Evolutionary conservation across 1,140 invertebrate genomes (phyloP).

Genomic region (Stegodyphus mimosarum): DNA sequence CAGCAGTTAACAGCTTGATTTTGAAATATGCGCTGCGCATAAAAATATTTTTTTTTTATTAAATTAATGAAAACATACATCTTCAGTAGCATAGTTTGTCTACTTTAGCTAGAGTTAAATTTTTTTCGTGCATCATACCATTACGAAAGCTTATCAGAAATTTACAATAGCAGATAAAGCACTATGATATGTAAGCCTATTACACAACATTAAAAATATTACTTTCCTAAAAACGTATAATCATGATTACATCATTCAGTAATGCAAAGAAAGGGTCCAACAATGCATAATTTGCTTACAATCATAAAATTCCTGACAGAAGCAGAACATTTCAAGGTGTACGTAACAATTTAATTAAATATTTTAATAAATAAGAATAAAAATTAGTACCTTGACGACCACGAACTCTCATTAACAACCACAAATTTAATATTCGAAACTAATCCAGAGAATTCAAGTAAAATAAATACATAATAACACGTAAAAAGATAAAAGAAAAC

Average conservation of each 20-base stretch:
- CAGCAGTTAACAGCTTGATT: too few species aligned
- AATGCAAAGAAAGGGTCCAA: not conserved
- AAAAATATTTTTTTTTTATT: too few species aligned
- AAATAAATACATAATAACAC: slow-evolving; percentile 12
- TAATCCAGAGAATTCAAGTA: slow-evolving; percentile 29
- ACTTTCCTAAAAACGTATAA: not conserved
- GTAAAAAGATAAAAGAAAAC: slow-evolving; percentile 53
- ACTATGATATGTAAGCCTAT: not conserved
- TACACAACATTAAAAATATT: not conserved
- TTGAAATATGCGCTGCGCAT: too few species aligned
- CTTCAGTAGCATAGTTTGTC: too few species aligned
- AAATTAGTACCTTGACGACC: slow-evolving; percentile 22
- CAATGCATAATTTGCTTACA: not conserved
- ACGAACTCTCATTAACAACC: slow-evolving; percentile 10
- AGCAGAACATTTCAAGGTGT: too few species aligned
- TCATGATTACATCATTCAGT: not conserved
- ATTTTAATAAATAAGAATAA: slow-evolving; percentile 20
- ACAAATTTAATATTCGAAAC: not conserved
- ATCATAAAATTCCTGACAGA: not conserved
- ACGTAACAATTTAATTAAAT: not conserved
- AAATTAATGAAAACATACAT: too few species aligned
- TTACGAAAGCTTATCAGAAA: too few species aligned
- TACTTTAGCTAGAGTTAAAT: too few species aligned
- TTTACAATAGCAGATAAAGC: too few species aligned
- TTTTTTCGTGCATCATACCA: too few species aligned